Conservation (phyloP, 2,113 vertebrate species). For the Phrynosoma blainvillii region DNA sequence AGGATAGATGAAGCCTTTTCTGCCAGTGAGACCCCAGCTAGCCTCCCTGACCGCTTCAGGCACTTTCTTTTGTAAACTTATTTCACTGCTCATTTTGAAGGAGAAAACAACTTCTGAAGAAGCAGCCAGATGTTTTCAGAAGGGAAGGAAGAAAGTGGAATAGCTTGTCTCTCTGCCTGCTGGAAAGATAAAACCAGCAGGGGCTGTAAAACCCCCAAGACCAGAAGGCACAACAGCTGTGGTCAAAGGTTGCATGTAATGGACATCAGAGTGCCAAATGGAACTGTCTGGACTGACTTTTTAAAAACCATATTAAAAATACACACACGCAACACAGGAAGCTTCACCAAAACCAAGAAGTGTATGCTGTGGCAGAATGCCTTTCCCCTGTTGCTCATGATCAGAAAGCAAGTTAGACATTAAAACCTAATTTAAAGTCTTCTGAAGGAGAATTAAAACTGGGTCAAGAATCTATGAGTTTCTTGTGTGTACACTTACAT, state of each 20-base stretch:
- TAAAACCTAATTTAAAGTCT: no score
- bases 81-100: neutral
- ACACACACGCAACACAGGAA: neutral
- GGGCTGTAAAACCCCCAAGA: neutral
- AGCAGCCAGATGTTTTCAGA: neutral
- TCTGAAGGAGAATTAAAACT: neutral
- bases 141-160: neutral
- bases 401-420: neutral
- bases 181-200: neutral
- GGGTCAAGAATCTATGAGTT: no score
- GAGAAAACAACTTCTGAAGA: neutral
- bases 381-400: no score
- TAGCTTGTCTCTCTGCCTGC: neutral
- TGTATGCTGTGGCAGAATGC: neutral
- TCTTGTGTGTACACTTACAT: neutral
- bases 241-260: neutral
- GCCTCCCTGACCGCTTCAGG: neutral
- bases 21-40: neutral
- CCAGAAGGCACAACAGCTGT: neutral
- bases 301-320: neutral
- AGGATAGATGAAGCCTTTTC: neutral
- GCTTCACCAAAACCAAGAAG: neutral
- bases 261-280: neutral
- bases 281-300: no score
- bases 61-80: neutral